Evolutionary conservation across 2,888 invertebrate species (phyloP), one percentile per base, ranked within the genome.

Genomic region (Aphidoletes aphidimyza): DNA sequence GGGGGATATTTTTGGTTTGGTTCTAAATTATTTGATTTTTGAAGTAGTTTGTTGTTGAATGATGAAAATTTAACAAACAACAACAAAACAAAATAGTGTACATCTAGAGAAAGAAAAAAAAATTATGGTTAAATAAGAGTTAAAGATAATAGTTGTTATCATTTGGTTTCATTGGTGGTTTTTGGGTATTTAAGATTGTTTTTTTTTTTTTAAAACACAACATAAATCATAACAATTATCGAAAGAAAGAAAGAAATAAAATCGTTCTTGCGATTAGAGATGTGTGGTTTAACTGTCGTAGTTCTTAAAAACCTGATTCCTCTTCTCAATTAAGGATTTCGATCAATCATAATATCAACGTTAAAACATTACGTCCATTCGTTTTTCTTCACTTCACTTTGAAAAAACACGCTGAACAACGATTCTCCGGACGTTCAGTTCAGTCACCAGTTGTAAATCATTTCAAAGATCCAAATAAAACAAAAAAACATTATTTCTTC

Each of bases 391-490:
- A 22, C 54, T n/a, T 22, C 54, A 22, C n/a, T 22, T 54, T 19
- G 47, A 47, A 47, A 47, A 47, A n/a, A n/a, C n/a, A n/a, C n/a
- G n/a, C n/a, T n/a, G n/a, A n/a, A n/a, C n/a, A n/a, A n/a, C n/a
- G n/a, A n/a, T n/a, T n/a, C n/a, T n/a, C n/a, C n/a, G 26, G 54
- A 54, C 54, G 54, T 26, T 22, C n/a, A 54, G 22, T 54, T 54
- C 30, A 69, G 34, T 69, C 69, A 69, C 69, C 69, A 69, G 69
- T 69, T 69, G 69, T 69, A 69, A 69, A 69, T 69, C 69, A 69
- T 69, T 69, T 69, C 1, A 26, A 17, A 26, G 22, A 49, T 11
- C 8, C 8, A 47, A 47, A 42, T 42, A 47, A 17, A 39, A 8
- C 39, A 39, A 39, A 39, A 11, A 39, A 39, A 39, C 11, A 8